Conservation (phyloP, 2,113 vertebrate genomes). For the Hemicordylus capensis region DNA sequence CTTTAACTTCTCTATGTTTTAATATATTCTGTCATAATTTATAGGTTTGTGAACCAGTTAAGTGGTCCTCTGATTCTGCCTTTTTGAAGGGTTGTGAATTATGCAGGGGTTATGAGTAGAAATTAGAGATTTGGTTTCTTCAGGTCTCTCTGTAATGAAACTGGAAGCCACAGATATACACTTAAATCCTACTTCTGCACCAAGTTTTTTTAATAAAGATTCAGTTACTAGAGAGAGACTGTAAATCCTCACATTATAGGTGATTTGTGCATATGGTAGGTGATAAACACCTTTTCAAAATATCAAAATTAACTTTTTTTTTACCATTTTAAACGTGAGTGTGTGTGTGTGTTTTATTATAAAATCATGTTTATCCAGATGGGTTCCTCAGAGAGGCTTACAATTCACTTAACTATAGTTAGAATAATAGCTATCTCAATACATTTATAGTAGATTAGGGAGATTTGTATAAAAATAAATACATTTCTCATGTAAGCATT, state of each 20-base stretch:
- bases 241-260: background rate
- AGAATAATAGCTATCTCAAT: background rate
- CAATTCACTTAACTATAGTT: too few species aligned
- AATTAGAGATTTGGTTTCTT: background rate
- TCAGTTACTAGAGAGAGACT: background rate
- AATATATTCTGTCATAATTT: background rate
- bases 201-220: background rate
- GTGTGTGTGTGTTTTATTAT: too few species aligned
- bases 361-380: too few species aligned
- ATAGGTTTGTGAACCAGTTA: background rate
- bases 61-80: background rate
- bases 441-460: background rate
- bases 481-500: background rate
- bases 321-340: too few species aligned
- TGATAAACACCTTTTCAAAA: too few species aligned
- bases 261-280: too few species aligned
- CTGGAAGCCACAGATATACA: background rate
- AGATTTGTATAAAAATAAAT: background rate
- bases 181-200: background rate
- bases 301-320: too few species aligned
- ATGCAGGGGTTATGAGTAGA: background rate
- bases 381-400: too few species aligned
- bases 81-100: background rate
- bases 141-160: background rate
- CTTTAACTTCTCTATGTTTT: background rate